Evolutionary conservation across 1,140 invertebrate species (phyloP), one percentile per base, ranked within the genome.

Genomic region (Vanessa tameamea): DNA sequence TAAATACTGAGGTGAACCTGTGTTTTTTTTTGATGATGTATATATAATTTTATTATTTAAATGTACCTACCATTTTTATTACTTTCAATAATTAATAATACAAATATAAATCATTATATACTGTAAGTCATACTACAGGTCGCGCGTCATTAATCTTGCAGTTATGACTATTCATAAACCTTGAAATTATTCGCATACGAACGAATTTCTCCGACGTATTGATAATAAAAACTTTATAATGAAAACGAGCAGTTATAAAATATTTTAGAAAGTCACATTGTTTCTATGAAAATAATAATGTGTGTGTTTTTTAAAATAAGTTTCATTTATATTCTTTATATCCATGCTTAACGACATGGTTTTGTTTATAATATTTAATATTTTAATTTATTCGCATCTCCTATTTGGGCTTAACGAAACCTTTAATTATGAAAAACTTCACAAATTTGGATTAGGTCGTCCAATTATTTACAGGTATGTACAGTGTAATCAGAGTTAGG

Each of bases 221-320:
- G 68, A 70, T 73, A 73, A 67, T 66, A 73, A 63, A 65, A 68
- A 16, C 23, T 57, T 67, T 61, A 67, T 63, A 64, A 67, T 20
- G 20, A 74, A 73, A 68, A 64, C 57, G 50, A 13, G 48, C 14
- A 53, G 64, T 43, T 63, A 78, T 80, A 82, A 79, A 80, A 75
- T 70, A 78, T 75, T 72, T 64, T 68, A 67, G 37, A 72, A 23
- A 64, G 64, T 57, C 65, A 57, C 63, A 63, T 73, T 73, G 47
- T 73, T 67, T 67, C 47, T 12, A 50, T 20, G 57, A 61, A 64
- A 47, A 26, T 37, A 13, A 53, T 47, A 23, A 15, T 50, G 43
- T 9, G 31, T 65, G 51, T 67, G 50, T n/a, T 15, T n/a, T 23
- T 31, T 31, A 66, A 48, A 47, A 20, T 15, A 48, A 26, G 12